A percentile compares a stretch with the other conserved stretches of the same genome.
phyloP scores from a whole-genome alignment of 2,888 invertebrate species.

The Gerosis bhagava region DNA sequence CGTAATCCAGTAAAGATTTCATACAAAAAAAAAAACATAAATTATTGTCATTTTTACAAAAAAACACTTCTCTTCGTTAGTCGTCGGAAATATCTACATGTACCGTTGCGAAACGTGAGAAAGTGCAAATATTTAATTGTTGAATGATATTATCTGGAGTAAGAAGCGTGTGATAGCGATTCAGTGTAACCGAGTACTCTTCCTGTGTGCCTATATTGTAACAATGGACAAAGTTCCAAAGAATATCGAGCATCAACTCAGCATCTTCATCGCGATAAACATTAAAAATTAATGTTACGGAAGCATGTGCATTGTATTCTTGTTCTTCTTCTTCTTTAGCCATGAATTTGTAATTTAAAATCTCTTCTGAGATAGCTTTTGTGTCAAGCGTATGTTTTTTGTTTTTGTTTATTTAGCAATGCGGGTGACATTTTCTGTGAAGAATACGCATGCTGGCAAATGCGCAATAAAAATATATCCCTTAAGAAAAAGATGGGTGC shows the following conservation, averaged over 20 bases:
- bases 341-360: slow-evolving; percentile 22
- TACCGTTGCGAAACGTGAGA: slow-evolving; percentile 44
- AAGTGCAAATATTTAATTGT: slow-evolving; percentile 48
- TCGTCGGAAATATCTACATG: slow-evolving; percentile 14
- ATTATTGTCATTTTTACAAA: too few species aligned
- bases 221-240: slow-evolving; percentile 17
- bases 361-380: slow-evolving; percentile 9
- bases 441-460: slow-evolving; percentile 18
- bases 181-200: slow-evolving; percentile 7
- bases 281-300: slow-evolving; percentile 26
- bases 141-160: slow-evolving; percentile 48
- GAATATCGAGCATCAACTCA: slow-evolving; percentile 10
- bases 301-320: slow-evolving; percentile 7
- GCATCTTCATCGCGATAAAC: slow-evolving; percentile 22
- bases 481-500: background rate
- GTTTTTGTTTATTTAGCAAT: slow-evolving; percentile 19
- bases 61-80: too few species aligned
- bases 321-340: slow-evolving; percentile 18
- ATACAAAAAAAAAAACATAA: too few species aligned
- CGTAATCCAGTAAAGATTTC: too few species aligned
- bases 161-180: slow-evolving; percentile 26
- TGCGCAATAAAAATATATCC: slow-evolving; percentile 4
- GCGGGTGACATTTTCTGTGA: slow-evolving; percentile 19
- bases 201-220: slow-evolving; percentile 15
- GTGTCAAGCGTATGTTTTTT: slow-evolving; percentile 15